These are phyloP conservation scores for Timema cristinae DNA, from an alignment of 2,888 invertebrate genomes.

Conservation along the genomic window DNA sequence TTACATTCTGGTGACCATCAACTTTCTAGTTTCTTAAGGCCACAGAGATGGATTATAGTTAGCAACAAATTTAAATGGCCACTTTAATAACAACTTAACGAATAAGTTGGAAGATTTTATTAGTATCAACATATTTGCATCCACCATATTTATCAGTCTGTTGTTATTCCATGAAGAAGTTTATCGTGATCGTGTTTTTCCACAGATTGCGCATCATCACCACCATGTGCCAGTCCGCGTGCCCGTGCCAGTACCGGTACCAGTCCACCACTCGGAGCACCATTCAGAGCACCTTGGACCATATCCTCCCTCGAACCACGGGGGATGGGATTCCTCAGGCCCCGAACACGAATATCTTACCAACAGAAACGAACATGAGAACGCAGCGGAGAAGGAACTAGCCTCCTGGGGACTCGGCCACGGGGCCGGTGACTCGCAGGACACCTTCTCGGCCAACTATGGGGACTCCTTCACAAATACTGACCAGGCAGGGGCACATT, in stretches of 20 bases:
- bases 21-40: too few species aligned
- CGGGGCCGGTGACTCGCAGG: constrained; percentile 19
- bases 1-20: too few species aligned
- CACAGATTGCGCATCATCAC: constrained; percentile 70
- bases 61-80: too few species aligned
- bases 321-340: constrained; percentile 13
- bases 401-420: constrained; percentile 56
- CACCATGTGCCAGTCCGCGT: constrained; percentile 53
- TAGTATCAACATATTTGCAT: too few species aligned
- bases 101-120: too few species aligned
- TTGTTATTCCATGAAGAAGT: too few species aligned
- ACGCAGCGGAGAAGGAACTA: constrained; percentile 51
- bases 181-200: background rate
- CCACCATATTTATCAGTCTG: too few species aligned
- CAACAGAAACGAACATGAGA: constrained; percentile 47
- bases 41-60: too few species aligned
- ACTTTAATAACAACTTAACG: too few species aligned
- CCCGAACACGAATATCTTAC: constrained; percentile 29
- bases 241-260: constrained; percentile 44
- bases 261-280: constrained; percentile 35
- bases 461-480: background rate
- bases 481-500: constrained; percentile 16
- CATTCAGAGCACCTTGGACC: constrained; percentile 36
- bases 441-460: constrained; percentile 12
- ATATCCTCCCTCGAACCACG: constrained; percentile 11